These are phyloP conservation scores for Rousettus leschenaultii DNA, from an alignment of 2,113 vertebrate species.

Conservation along the genomic window DNA sequence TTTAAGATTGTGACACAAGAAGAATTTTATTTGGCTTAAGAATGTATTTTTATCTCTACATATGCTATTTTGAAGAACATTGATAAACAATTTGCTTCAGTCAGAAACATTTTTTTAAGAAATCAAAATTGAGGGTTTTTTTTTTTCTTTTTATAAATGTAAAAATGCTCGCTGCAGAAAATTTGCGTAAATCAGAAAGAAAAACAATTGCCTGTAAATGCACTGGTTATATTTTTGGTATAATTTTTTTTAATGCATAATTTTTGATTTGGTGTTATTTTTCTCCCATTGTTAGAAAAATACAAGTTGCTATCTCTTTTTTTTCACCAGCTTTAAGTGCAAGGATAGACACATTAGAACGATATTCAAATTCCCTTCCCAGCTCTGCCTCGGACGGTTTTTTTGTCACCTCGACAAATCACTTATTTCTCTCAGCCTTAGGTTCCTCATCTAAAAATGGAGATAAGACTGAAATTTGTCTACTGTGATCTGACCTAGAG, in stretches of 20 bases:
- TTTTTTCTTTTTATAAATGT: not conserved
- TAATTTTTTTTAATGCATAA: not conserved
- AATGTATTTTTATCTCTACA: conserved; percentile 13
- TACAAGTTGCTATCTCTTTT: not conserved
- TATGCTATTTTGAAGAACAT: conserved; percentile 23
- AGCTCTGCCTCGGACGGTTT: not conserved
- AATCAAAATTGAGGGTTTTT: not conserved
- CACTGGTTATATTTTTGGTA: not conserved
- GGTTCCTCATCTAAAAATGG: not conserved
- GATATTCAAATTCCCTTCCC: not conserved
- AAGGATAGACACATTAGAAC: not conserved
- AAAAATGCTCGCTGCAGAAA: not conserved
- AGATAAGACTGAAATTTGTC: not conserved
- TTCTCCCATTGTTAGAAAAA: not conserved
- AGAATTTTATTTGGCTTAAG: not conserved
- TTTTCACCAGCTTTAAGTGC: not conserved
- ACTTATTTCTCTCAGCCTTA: not conserved
- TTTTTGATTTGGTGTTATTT: not conserved
- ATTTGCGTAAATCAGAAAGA: not conserved
- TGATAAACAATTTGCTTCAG: not conserved
- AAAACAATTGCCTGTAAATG: not conserved
- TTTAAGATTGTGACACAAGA: not conserved
- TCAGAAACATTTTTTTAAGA: not conserved
- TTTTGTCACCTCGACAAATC: not conserved
- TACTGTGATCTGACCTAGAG: not conserved